Percentiles rank a stretch among this genome's conserved stretches.
Evolutionary conservation across 1,140 invertebrate genomes (phyloP).

Genomic region (Chymomyza costata): DNA sequence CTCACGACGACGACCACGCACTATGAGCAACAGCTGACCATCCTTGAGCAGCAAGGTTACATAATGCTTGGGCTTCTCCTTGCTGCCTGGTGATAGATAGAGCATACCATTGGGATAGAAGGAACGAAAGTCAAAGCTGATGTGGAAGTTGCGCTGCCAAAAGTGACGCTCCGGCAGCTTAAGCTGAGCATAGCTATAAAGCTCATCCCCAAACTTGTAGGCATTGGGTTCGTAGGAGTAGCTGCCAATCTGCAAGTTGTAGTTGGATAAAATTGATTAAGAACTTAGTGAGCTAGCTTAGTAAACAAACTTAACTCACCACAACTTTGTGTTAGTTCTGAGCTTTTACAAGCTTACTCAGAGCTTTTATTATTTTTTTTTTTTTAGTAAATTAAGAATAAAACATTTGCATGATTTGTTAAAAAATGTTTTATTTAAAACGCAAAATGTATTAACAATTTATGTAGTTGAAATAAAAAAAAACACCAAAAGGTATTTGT

Average conservation of each 20-base stretch:
- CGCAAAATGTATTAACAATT: slow-evolving; percentile 55
- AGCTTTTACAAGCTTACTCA: slow-evolving; percentile 41
- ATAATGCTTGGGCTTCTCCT: slow-evolving; percentile 82
- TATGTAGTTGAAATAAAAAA: slow-evolving; percentile 37
- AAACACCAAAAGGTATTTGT: slow-evolving; percentile 45
- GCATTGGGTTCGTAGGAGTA: slow-evolving; percentile 87
- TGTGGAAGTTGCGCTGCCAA: slow-evolving; percentile 83
- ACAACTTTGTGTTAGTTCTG: slow-evolving; percentile 73
- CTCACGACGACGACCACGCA: slow-evolving; percentile 81
- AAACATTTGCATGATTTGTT: slow-evolving; percentile 48
- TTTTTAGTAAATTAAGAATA: slow-evolving; percentile 40
- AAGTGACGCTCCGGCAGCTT: slow-evolving; percentile 80
- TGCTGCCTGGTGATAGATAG: slow-evolving; percentile 83
- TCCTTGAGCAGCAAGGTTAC: slow-evolving; percentile 83
- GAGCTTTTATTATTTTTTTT: slow-evolving; percentile 17
- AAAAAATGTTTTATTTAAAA: slow-evolving; percentile 53
- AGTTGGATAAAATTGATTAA: slow-evolving; percentile 17
- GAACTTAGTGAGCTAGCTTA: slow-evolving; percentile 1
- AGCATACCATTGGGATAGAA: slow-evolving; percentile 90
- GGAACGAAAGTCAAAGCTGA: slow-evolving; percentile 90
- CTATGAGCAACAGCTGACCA: slow-evolving; percentile 81
- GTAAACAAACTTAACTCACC: slow-evolving; percentile 54
- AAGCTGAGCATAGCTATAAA: slow-evolving; percentile 85
- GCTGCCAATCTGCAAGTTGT: slow-evolving; percentile 78
- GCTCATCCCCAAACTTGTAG: slow-evolving; percentile 89